A percentile compares a stretch with the other conserved stretches of the same genome.
Conservation (phyloP, 2,888 invertebrate genomes). For the Adelognathus sp. region DNA sequence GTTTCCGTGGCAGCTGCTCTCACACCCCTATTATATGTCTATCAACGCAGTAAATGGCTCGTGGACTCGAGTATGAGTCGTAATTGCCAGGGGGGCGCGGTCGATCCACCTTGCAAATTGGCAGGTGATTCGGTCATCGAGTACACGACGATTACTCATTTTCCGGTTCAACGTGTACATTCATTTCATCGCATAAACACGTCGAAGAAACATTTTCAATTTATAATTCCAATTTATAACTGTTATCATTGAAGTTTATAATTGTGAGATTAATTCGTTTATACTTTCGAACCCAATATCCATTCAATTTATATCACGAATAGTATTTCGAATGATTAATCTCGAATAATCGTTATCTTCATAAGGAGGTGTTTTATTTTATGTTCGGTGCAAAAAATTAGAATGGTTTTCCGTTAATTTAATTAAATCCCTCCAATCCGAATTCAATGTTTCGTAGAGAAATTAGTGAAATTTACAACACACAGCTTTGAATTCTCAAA, state of each 20-base stretch:
- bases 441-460: no score
- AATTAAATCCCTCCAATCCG: no score
- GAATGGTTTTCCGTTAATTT: no score
- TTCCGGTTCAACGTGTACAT: background rate
- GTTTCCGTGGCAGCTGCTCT: conserved; percentile 40
- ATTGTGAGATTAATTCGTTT: no score
- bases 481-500: no score
- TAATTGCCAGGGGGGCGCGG: conserved; percentile 7
- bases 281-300: no score
- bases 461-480: no score
- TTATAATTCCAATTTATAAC: background rate
- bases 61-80: background rate
- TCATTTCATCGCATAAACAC: background rate
- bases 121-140: conserved; percentile 2
- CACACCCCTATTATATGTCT: background rate
- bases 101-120: conserved; percentile 25
- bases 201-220: background rate
- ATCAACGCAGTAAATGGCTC: background rate
- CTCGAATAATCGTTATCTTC: no score
- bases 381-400: no score
- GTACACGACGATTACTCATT: background rate
- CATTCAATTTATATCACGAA: no score
- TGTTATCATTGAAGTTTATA: background rate
- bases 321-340: no score
- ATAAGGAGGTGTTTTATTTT: no score